These are phyloP conservation scores for Patella depressa DNA, from an alignment of 2,888 invertebrate genomes.

Conservation along the genomic window DNA sequence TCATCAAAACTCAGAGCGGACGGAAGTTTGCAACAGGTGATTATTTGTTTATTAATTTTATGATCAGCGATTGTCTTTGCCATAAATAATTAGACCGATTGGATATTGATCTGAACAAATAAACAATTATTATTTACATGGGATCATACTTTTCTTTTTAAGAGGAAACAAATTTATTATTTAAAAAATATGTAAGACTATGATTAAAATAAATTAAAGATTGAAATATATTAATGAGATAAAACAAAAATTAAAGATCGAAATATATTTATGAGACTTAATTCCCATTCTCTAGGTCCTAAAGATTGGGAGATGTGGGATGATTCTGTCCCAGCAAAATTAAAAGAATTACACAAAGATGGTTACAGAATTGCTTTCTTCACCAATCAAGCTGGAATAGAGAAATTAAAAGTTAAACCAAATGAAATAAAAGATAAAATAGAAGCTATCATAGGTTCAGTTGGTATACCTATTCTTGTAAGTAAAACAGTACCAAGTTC, in stretches of 20 bases:
- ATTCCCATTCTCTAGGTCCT: slow-evolving; percentile 45
- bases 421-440: slow-evolving; percentile 59
- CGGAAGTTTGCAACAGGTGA: slow-evolving; percentile 65
- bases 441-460: slow-evolving; percentile 59
- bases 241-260: background rate
- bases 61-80: too few species aligned
- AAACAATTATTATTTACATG: too few species aligned
- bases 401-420: slow-evolving; percentile 63
- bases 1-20: slow-evolving; percentile 68
- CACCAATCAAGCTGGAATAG: slow-evolving; percentile 70
- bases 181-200: too few species aligned
- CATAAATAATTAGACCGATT: too few species aligned
- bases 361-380: slow-evolving; percentile 67
- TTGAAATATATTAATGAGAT: background rate
- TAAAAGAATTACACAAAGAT: slow-evolving; percentile 58
- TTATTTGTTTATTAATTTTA: background rate
- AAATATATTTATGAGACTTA: background rate
- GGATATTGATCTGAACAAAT: too few species aligned
- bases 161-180: too few species aligned
- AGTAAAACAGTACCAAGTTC: slow-evolving; percentile 19
- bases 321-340: slow-evolving; percentile 60
- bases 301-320: slow-evolving; percentile 69
- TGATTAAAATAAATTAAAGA: too few species aligned
- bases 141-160: too few species aligned
- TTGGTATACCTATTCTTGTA: slow-evolving; percentile 61